A percentile compares a stretch with the other conserved stretches of the same genome.
Evolutionary conservation across 2,113 vertebrate genomes (phyloP).

Genomic region (Lonchura striata): DNA sequence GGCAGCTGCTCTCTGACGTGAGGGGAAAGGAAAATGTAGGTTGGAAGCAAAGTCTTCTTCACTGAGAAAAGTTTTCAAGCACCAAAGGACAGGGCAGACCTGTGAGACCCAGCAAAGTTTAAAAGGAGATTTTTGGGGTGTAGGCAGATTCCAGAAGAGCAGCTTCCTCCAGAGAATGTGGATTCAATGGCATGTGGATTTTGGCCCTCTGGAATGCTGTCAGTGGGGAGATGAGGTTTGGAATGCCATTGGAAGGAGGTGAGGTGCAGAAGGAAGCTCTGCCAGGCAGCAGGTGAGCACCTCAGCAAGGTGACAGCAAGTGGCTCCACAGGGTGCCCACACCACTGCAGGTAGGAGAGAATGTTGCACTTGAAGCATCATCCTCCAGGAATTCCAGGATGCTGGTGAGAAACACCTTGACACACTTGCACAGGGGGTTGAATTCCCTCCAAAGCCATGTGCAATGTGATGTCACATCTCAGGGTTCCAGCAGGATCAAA

Average conservation of each 20-base stretch:
- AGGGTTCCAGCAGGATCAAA: not conserved
- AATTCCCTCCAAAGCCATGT: not conserved
- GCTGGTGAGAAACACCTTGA: not conserved
- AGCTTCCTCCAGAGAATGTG: not conserved
- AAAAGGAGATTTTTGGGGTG: not conserved
- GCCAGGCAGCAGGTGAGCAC: not conserved
- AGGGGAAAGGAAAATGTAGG: slow-evolving; percentile 19
- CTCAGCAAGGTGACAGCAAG: not conserved
- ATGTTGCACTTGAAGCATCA: not conserved
- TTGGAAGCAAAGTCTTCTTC: not conserved
- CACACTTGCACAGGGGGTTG: not conserved
- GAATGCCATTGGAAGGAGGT: not conserved
- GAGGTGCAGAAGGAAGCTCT: not conserved
- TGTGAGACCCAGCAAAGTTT: not conserved
- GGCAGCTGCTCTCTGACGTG: not conserved
- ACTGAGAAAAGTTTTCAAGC: not conserved
- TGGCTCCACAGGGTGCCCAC: not conserved
- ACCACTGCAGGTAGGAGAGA: not conserved
- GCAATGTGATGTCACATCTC: fast-evolving
- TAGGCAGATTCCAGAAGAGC: not conserved
- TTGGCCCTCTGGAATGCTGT: not conserved
- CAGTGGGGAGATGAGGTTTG: not conserved
- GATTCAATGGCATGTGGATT: not conserved
- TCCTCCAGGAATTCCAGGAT: not conserved
- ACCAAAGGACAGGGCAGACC: not conserved